Evolutionary conservation across 1,140 invertebrate species (phyloP).

Genomic region (Tigriopus japonicus): DNA sequence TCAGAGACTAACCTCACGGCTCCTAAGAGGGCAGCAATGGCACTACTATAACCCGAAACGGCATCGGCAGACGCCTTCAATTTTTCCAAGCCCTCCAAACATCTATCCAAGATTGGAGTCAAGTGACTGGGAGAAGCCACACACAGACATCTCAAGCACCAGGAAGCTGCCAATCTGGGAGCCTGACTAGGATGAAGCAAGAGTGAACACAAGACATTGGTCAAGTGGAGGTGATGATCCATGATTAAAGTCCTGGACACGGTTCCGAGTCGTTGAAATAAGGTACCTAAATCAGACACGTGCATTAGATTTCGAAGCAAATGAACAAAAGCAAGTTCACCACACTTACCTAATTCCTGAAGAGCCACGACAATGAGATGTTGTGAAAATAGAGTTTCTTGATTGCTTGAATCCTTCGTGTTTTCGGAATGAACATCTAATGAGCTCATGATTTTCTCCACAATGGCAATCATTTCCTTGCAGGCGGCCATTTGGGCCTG

Average conservation of each 20-base stretch:
- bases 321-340: too few species aligned
- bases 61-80: slow-evolving; percentile 79
- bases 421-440: too few species aligned
- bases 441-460: slow-evolving; percentile 27
- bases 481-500: slow-evolving; percentile 87
- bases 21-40: slow-evolving; percentile 76
- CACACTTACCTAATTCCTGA: slow-evolving; percentile 56
- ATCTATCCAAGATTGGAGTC: slow-evolving; percentile 75
- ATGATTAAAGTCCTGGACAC: neutral
- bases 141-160: slow-evolving; percentile 78
- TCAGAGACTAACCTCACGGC: slow-evolving; percentile 37
- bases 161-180: slow-evolving; percentile 68
- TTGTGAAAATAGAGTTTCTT: slow-evolving; percentile 33
- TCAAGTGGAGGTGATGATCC: too few species aligned
- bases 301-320: too few species aligned
- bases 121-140: slow-evolving; percentile 81
- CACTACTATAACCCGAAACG: slow-evolving; percentile 79
- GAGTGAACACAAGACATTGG: slow-evolving; percentile 11
- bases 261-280: neutral
- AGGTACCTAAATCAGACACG: too few species aligned
- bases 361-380: slow-evolving; percentile 82
- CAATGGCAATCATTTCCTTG: slow-evolving; percentile 77
- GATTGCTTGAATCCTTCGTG: too few species aligned
- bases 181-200: neutral
- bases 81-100: slow-evolving; percentile 64